Evolutionary conservation across 1,140 invertebrate genomes (phyloP).

Genomic region (Cherax destructor): DNA sequence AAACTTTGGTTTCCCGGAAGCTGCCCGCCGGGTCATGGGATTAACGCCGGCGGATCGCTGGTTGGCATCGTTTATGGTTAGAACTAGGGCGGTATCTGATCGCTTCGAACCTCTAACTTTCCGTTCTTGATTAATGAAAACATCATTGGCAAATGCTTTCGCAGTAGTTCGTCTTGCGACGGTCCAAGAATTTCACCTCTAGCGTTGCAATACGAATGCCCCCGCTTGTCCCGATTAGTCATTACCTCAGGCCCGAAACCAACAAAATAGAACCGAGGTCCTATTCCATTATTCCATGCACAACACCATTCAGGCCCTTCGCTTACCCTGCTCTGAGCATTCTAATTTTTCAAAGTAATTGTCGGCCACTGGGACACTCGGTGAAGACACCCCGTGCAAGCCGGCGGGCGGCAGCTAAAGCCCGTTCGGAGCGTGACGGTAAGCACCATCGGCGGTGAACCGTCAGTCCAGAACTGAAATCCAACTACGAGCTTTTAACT

Average conservation of each 20-base stretch:
- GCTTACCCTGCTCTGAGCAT: too few relatives aligned
- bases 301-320: too few relatives aligned
- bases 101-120: conserved; percentile 89
- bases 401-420: too few relatives aligned
- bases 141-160: conserved; percentile 90
- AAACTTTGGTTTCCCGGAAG: conserved; percentile 78
- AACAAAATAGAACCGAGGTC: conserved; percentile 45
- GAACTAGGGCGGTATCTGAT: conserved; percentile 91
- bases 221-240: conserved; percentile 84
- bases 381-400: too few relatives aligned
- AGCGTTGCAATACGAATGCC: conserved; percentile 73
- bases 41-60: conserved; percentile 76
- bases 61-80: conserved; percentile 91
- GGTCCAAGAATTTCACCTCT: conserved; percentile 77
- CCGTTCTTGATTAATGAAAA: conserved; percentile 91
- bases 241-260: conserved; percentile 82
- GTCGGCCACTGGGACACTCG: too few relatives aligned
- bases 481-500: too few relatives aligned
- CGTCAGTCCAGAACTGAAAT: too few relatives aligned
- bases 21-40: conserved; percentile 75
- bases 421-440: too few relatives aligned
- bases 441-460: too few relatives aligned
- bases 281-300: too few relatives aligned
- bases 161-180: conserved; percentile 78
- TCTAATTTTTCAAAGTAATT: too few relatives aligned